Evolutionary conservation across 2,797 vertebrate species (phyloP).

Genomic region (Acipenser oxyrinchus): DNA sequence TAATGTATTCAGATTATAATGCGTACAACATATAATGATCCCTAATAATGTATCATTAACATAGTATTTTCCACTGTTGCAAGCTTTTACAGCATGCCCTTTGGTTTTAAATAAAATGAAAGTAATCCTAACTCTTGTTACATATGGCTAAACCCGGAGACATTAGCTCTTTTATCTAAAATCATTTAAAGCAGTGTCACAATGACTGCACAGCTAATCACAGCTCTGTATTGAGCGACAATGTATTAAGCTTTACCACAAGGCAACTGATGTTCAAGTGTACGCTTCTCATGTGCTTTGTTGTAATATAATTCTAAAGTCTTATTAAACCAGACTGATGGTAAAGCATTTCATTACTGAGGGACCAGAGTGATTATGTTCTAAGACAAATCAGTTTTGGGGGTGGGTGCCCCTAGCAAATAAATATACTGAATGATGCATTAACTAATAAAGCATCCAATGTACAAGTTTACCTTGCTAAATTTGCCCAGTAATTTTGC

Average conservation of each 20-base stretch:
- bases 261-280: slow-evolving; percentile 13
- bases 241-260: slow-evolving; percentile 13
- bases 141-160: background rate
- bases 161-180: slow-evolving; percentile 10
- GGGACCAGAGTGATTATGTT: slow-evolving; percentile 22
- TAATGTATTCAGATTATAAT: no score
- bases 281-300: slow-evolving; percentile 15
- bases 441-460: slow-evolving; percentile 13
- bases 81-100: background rate
- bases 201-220: slow-evolving; percentile 19
- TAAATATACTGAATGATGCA: slow-evolving; percentile 18
- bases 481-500: no score
- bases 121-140: slow-evolving; percentile 3
- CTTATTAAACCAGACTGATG: slow-evolving; percentile 17
- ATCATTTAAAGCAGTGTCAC: slow-evolving; percentile 11
- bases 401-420: background rate
- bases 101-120: background rate
- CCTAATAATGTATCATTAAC: background rate
- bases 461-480: no score
- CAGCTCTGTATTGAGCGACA: slow-evolving; percentile 12
- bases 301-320: slow-evolving; percentile 19
- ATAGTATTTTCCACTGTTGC: background rate
- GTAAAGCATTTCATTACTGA: slow-evolving; percentile 8
- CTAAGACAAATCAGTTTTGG: background rate
- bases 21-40: background rate